Evolutionary conservation across 2,888 invertebrate species (phyloP), one percentile per base, ranked within the genome.

Genomic region (Eupithecia vulgata): DNA sequence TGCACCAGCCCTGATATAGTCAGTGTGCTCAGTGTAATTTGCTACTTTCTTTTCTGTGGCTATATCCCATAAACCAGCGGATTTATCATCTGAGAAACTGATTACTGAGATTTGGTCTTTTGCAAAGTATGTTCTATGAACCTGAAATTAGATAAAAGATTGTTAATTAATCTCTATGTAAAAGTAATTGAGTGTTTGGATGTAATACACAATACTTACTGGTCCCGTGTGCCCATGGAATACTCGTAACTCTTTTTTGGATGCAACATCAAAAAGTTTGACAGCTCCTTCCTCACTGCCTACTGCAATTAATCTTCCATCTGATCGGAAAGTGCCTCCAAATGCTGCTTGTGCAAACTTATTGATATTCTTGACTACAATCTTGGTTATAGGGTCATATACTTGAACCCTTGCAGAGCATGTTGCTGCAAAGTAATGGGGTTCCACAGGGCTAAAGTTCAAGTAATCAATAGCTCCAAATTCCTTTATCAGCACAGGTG

Each of bases 11-110:
- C 98, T 95, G 6, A 98, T 95, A 88, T 98, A 98, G 88, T 98
- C 98, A 0, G 88, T 94, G 84, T 98, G 97, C 76, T 96, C 96
- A 34, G 93, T 89, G 83, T 96, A 97, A 52, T 95, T 95, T 25
- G 95, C 89, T 34, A 98, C 82, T 82, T 96, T 95, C 77, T 96
- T 96, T 90, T 98, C 98, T 75, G 96, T 97, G 0, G 98, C 96
- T 83, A 99, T 97, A 85, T 99, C 99, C 98, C 99, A 99, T n/a
- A 99, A 84, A 77, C 96, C 95, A 7, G 97, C 96, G 8, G 96
- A 95, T 90, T 97, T 98, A 87, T 99, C 99, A 94, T 99, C 99
- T 4, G 98, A 97, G 87, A 97, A 99, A 81, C 98, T 98, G 2
- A 97, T 95, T 59, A 99, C 95, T 81, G 97, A 97, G 17, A 96